Base-by-base conservation (phyloP, 2,113 vertebrate species). In the Acanthochromis polyacanthus region DNA sequence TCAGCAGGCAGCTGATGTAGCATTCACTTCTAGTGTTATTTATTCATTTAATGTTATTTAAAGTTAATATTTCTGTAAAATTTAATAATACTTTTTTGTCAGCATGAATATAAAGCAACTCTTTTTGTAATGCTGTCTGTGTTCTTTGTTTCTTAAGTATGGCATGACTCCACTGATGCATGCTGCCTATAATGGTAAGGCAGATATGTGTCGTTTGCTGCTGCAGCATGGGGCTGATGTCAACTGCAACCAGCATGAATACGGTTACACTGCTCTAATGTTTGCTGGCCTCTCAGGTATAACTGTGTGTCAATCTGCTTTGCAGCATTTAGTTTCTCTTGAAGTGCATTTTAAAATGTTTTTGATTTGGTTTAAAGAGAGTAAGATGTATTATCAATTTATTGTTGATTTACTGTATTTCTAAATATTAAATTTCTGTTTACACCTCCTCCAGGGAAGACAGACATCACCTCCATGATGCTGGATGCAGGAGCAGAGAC, bases 131-230 rank as follows among this genome's bases (percentile, higher is more conserved):
- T 36, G 32, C 32, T 36, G 32, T 36, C 9, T 36, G 32, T 55
- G 69, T 73, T 10, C 12, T 19, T 75, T 65, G 16, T 52, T 28
- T 59, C n/a, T 15, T 0, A 69, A 98, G 97, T 95, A 96, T 66
- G 97, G 97, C 58, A 99, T 99, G 97, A 98, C 96, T 19, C 97
- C 97, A 19, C 94, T 99, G 80, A 99, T 99, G 97, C 97, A 99
- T 0, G 96, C 97, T 4, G 96, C 97, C 0, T 99, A 97, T 86
- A 98, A 98, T 89, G 97, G 96, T 20, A 96, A 96, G 69, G 92
- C 94, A 2, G 97, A 97, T 10, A 95, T 98, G 94, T 98, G 97
- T 89, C 93, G 85, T 52, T 85, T 99, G 78, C 95, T 99, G 17
- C 82, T 99, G 80, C 95, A 96, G 45, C 96, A 97, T 0, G 97